A percentile compares a stretch with the other conserved stretches of the same genome.
Evolutionary conservation across 2,797 vertebrate genomes (phyloP).

Genomic region (Mormyrops boulengeri): DNA sequence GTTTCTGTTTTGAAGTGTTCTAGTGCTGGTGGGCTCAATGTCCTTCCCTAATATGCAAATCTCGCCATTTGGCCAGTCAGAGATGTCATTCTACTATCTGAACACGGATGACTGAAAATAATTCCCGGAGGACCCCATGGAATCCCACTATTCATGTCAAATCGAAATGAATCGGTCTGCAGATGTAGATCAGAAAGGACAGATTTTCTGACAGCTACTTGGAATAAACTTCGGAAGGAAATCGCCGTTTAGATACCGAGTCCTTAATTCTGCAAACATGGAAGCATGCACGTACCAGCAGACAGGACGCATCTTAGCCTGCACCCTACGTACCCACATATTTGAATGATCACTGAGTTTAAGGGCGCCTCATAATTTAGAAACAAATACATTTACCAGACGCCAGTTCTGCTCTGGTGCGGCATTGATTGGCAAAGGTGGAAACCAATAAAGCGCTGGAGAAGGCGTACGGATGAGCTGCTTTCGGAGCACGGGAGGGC

Average conservation of each 20-base stretch:
- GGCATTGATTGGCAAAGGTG: constrained; percentile 47
- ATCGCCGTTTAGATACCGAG: neutral
- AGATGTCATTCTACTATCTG: neutral
- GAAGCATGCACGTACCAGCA: neutral
- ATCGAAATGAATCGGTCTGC: neutral
- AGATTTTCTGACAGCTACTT: neutral
- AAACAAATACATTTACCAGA: constrained; percentile 41
- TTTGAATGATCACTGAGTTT: neutral
- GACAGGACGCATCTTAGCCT: neutral
- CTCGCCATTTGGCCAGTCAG: neutral
- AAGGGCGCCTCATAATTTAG: neutral
- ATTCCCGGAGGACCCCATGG: neutral
- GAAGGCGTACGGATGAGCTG: constrained; percentile 20
- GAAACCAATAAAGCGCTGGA: constrained; percentile 53
- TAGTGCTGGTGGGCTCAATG: neutral
- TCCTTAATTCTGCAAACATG: neutral
- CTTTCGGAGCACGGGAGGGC: constrained; percentile 48
- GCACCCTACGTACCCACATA: neutral
- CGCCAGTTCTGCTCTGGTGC: constrained; percentile 29
- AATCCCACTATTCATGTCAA: neutral
- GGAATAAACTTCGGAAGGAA: neutral
- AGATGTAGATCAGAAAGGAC: neutral
- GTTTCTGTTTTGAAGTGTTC: neutral
- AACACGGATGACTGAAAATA: neutral
- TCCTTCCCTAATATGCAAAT: neutral